Conservation (phyloP, 1,140 invertebrate genomes). For the Ladona fulva region DNA sequence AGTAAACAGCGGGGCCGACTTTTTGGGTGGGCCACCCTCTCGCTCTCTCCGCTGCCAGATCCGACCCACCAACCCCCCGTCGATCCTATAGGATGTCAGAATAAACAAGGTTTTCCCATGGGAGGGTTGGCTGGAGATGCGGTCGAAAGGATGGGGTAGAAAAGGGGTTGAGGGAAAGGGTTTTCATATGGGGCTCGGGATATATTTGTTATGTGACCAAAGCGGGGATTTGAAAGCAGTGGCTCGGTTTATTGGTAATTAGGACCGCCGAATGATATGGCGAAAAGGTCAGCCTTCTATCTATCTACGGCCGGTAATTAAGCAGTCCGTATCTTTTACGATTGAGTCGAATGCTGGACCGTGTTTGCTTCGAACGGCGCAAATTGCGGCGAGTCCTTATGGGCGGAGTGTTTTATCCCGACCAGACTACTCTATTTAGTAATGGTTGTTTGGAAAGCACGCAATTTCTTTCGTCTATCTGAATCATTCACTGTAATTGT, state of each 20-base stretch:
- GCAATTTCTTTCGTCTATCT: not conserved
- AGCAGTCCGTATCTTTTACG: too few relatives aligned
- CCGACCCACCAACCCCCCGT: not conserved
- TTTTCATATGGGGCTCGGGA: not conserved
- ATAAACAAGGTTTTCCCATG: not conserved
- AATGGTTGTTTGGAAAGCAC: too few relatives aligned
- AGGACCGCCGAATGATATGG: not conserved
- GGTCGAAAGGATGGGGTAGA: not conserved
- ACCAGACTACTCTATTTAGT: too few relatives aligned
- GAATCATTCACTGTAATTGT: not conserved
- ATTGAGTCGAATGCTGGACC: too few relatives aligned
- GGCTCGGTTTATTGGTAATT: slow-evolving; percentile 6
- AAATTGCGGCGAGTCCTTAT: too few relatives aligned
- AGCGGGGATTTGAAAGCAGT: not conserved
- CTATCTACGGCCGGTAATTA: too few relatives aligned
- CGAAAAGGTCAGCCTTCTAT: too few relatives aligned
- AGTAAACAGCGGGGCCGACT: slow-evolving; percentile 1
- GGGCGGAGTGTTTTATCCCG: too few relatives aligned
- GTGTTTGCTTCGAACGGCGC: too few relatives aligned
- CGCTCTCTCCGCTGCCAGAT: not conserved
- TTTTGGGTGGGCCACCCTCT: not conserved
- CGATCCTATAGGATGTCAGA: not conserved
- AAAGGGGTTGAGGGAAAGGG: not conserved
- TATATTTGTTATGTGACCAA: not conserved
- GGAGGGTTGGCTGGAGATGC: not conserved